phyloP scores from a whole-genome alignment of 2,888 invertebrate species.

The Acrobasis repandana region DNA sequence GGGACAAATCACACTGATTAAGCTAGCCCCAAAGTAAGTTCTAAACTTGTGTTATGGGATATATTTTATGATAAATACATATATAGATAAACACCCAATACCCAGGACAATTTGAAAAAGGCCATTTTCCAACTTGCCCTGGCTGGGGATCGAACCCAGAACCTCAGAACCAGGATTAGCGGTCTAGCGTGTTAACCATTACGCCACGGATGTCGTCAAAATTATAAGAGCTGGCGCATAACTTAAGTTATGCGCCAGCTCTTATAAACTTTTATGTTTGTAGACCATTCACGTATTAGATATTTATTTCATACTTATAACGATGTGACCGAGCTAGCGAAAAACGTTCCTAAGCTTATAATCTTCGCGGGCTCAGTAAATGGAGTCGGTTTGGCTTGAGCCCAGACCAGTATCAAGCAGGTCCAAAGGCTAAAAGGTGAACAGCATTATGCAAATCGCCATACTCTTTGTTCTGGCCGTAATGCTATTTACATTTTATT shows the following conservation, averaged over 20 bases:
- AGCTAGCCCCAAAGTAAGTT: too few relatives aligned
- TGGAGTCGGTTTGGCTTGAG: conserved; percentile 72
- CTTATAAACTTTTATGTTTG: not conserved
- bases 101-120: too few relatives aligned
- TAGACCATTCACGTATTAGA: not conserved
- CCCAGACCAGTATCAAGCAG: conserved; percentile 60
- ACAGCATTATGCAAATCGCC: conserved; percentile 78
- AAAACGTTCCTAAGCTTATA: conserved; percentile 66
- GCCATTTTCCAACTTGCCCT: too few relatives aligned
- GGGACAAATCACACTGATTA: too few relatives aligned
- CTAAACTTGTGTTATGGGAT: too few relatives aligned
- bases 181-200: too few relatives aligned
- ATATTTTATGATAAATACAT: too few relatives aligned
- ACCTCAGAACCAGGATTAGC: too few relatives aligned
- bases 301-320: conserved; percentile 5
- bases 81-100: too few relatives aligned
- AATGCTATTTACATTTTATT: conserved; percentile 75
- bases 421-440: conserved; percentile 74
- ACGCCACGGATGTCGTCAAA: too few relatives aligned
- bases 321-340: conserved; percentile 33
- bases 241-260: not conserved
- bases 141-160: too few relatives aligned
- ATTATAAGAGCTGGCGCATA: too few relatives aligned
- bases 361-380: conserved; percentile 64
- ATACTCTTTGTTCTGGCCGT: conserved; percentile 74